phyloP scores from a whole-genome alignment of 2,888 invertebrate genomes.

The Brachylomia viminalis region DNA sequence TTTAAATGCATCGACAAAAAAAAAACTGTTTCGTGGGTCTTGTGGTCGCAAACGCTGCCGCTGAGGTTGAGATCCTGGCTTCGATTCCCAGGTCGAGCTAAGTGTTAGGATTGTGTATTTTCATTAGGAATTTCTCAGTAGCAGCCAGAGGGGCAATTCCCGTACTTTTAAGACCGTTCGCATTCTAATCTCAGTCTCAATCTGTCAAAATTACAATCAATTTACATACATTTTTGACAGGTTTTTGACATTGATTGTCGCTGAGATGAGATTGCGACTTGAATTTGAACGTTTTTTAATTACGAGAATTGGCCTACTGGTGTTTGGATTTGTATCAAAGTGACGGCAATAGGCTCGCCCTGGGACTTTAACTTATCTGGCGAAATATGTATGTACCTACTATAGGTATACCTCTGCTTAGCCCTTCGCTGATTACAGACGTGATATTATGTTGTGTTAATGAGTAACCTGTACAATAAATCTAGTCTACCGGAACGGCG shows the following conservation, averaged over 20 bases:
- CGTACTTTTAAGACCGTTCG: too few species aligned
- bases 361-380: not conserved
- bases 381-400: not conserved
- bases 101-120: not conserved
- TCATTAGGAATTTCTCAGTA: not conserved
- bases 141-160: too few species aligned
- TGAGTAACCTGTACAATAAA: too few species aligned
- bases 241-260: too few species aligned
- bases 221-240: too few species aligned
- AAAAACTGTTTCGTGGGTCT: not conserved
- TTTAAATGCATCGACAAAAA: not conserved
- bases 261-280: too few species aligned
- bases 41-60: not conserved
- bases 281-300: too few species aligned
- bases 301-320: too few species aligned
- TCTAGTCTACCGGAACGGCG: not conserved
- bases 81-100: not conserved
- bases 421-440: too few species aligned
- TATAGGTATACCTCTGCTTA: not conserved
- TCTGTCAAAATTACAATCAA: too few species aligned
- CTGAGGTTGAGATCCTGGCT: not conserved
- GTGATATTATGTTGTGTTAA: not conserved
- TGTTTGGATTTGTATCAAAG: not conserved
- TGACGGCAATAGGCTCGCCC: not conserved
- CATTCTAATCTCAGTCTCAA: too few species aligned